These are phyloP conservation scores for Heliothis virescens DNA, from an alignment of 1,140 invertebrate genomes.

Conservation along the genomic window DNA sequence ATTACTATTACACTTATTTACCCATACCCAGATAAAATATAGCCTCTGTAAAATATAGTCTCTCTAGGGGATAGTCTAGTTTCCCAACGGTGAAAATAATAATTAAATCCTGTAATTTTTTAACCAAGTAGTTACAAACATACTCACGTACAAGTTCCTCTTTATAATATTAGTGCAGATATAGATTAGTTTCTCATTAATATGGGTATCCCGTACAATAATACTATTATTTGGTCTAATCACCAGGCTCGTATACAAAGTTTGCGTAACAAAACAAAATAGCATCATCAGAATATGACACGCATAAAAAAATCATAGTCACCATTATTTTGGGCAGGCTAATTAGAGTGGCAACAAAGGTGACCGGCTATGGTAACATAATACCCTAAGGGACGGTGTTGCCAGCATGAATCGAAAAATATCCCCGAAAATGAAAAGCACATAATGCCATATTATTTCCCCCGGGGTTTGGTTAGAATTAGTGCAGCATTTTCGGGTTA, in stretches of 20 bases:
- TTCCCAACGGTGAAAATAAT: too few species aligned
- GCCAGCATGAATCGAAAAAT: neutral
- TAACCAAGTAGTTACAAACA: too few species aligned
- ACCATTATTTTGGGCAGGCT: conserved; percentile 35
- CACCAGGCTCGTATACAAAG: neutral
- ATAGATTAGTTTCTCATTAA: too few species aligned
- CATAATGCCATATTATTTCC: conserved; percentile 23
- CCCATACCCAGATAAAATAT: too few species aligned
- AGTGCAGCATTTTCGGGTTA: neutral
- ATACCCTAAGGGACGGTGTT: conserved; percentile 28
- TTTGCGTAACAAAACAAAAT: conserved; percentile 22
- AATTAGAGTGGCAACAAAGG: conserved; percentile 43
- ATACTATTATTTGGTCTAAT: neutral
- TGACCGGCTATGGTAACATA: conserved; percentile 8
- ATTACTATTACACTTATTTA: too few species aligned
- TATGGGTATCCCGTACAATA: neutral
- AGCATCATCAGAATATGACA: conserved; percentile 26
- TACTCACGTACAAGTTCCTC: too few species aligned
- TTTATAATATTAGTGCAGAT: too few species aligned
- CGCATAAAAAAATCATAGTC: conserved; percentile 40
- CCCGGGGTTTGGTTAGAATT: neutral
- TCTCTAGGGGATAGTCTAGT: too few species aligned
- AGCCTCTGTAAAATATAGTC: too few species aligned
- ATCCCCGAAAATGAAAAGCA: conserved; percentile 19
- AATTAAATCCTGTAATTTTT: too few species aligned